These are phyloP conservation scores for Isurus oxyrinchus DNA, from an alignment of 2,113 vertebrate species.

Conservation along the genomic window DNA sequence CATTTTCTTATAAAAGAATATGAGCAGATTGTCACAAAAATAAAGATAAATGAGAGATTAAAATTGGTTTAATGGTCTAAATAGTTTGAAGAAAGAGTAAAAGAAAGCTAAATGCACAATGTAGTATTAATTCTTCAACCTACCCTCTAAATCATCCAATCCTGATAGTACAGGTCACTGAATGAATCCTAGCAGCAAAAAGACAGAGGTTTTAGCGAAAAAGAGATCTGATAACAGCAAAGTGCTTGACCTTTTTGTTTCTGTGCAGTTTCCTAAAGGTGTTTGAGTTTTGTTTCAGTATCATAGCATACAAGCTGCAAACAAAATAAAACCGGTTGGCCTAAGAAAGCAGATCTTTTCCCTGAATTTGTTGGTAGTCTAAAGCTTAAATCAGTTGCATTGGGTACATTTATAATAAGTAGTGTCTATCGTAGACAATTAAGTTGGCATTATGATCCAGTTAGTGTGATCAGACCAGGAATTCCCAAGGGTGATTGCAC, in stretches of 20 bases:
- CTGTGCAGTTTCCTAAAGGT: background rate
- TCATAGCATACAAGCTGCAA: background rate
- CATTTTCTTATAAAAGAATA: background rate
- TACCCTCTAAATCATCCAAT: background rate
- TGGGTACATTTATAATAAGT: conserved; percentile 18
- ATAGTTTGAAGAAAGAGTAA: background rate
- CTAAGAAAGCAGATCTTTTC: background rate
- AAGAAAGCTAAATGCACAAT: background rate
- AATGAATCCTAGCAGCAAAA: background rate
- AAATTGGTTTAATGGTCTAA: background rate
- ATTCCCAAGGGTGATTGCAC: background rate
- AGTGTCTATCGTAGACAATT: conserved; percentile 20
- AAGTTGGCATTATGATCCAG: background rate
- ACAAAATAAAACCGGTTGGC: background rate
- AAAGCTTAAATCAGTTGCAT: background rate
- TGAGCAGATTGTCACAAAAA: background rate
- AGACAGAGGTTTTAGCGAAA: background rate
- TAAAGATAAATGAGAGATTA: background rate
- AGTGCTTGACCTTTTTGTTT: background rate
- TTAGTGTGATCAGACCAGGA: conserved; percentile 1
- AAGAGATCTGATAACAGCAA: background rate
- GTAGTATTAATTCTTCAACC: background rate
- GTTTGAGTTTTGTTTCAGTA: background rate
- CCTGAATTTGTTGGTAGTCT: background rate
- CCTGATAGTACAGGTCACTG: background rate